Evolutionary conservation across 2,888 invertebrate species (phyloP).

Genomic region (Agriotes lineatus): DNA sequence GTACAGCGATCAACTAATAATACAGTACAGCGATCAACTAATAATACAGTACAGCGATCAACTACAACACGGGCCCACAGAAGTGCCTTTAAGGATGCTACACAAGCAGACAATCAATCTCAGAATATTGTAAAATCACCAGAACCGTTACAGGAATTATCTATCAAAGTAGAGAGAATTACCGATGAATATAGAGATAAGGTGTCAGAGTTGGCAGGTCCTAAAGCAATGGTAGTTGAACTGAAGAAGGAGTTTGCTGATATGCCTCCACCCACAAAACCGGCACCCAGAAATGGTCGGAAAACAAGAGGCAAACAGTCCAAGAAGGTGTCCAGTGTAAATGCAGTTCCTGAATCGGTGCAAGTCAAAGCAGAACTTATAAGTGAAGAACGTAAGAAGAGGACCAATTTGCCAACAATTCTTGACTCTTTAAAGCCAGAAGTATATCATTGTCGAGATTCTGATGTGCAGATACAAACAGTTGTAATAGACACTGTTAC

Average conservation of each 20-base stretch:
- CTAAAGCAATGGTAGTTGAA: not conserved
- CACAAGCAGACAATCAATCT: not conserved
- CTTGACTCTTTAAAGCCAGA: too few species aligned
- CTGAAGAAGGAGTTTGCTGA: constrained; percentile 1
- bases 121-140: not conserved
- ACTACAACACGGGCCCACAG: too few species aligned
- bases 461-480: constrained; percentile 55
- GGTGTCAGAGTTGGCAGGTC: not conserved
- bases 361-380: not conserved
- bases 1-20: too few species aligned
- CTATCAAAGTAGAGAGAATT: constrained; percentile 10
- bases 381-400: not conserved
- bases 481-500: constrained; percentile 49
- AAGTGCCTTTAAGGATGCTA: not conserved
- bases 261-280: constrained; percentile 15
- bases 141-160: not conserved
- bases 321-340: not conserved
- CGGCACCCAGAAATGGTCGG: not conserved
- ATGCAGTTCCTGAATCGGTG: not conserved
- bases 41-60: too few species aligned
- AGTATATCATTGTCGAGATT: constrained; percentile 38
- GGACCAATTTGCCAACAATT: not conserved
- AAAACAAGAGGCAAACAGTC: not conserved
- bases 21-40: too few species aligned
- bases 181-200: not conserved